Conservation (phyloP, 2,888 invertebrate genomes). For the Lepidocyrtoides sp. region DNA sequence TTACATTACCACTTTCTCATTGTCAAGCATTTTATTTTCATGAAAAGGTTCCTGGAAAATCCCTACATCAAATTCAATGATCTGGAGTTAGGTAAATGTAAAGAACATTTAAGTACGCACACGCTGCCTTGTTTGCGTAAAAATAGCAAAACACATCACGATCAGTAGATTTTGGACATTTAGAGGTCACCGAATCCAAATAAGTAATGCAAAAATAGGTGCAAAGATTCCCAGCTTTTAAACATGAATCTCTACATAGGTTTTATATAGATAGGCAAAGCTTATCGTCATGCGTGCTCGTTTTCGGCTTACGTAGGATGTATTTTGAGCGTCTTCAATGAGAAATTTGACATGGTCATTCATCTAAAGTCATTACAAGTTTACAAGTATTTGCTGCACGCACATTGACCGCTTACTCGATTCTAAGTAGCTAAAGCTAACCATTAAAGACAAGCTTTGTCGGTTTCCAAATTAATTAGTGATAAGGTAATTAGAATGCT, state of each 20-base stretch:
- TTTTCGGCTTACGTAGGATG: not conserved
- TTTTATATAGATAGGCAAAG: not conserved
- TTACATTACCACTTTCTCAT: not conserved
- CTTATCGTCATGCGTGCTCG: too few species aligned
- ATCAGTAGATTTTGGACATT: not conserved
- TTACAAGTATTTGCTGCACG: not conserved
- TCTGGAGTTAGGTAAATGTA: too few species aligned
- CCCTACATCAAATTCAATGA: not conserved
- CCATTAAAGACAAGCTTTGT: too few species aligned
- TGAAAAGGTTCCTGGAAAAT: not conserved
- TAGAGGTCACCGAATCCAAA: not conserved
- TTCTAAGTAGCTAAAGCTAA: too few species aligned
- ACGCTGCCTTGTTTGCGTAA: too few species aligned
- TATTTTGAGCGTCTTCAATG: not conserved
- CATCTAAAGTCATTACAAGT: not conserved
- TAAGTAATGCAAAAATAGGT: too few species aligned
- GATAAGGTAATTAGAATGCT: too few species aligned
- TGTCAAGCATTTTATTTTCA: not conserved
- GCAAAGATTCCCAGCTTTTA: not conserved
- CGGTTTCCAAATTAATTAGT: too few species aligned
- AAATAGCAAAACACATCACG: too few species aligned
- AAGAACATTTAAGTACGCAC: too few species aligned
- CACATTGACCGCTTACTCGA: too few species aligned
- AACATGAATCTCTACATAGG: not conserved
- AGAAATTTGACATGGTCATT: constrained; percentile 23